Base-by-base conservation (phyloP, 2,888 invertebrate genomes). In the Crepidodera aurea region DNA sequence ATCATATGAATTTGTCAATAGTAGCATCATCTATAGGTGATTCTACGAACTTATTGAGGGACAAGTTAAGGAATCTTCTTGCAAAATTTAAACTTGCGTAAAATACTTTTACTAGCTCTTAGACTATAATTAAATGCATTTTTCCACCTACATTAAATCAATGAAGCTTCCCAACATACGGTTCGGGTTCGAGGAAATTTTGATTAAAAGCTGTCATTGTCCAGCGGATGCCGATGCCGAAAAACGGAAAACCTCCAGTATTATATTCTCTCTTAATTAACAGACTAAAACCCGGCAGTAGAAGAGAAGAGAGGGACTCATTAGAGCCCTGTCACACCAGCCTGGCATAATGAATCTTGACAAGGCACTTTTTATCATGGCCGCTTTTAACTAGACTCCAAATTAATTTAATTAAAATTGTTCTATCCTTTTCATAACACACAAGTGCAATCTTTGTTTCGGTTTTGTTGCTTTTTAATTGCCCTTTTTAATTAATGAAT, bases 231-330 rank as follows among this genome's bases (percentile, higher is more conserved):
- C 44, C 74, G 74, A 74, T 75, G 77, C 75, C 77, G 74, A 76
- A 62, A 61, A 66, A 60, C 64, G 60, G 60, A 77, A 77, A 77
- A 74, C 72, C 74, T 66, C 69, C 70, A 71, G 77, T 78, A 79
- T 79, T 79, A 78, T 80, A 79, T 80, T 78, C 66, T 51, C 75
- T 78, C 78, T 79, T 80, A 80, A 80, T 80, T 80, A 80, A 78
- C 76, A 78, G 73, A 75, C 78, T 78, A 79, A 78, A 79, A 77
- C 75, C 75, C 74, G 73, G 73, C 77, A 79, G 46, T 27, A 48
- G 22, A 46, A 15, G 46, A 56, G 55, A 55, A 44, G 55, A 54
- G 42, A 44, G 25, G 78, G 75, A 77, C 79, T 79, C 80, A 80
- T 80, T 80, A 80, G 77, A 74, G 76, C 73, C 78, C 78, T 78